Evolutionary conservation across 2,113 vertebrate genomes (phyloP).

Genomic region (Pachyramphus minor): DNA sequence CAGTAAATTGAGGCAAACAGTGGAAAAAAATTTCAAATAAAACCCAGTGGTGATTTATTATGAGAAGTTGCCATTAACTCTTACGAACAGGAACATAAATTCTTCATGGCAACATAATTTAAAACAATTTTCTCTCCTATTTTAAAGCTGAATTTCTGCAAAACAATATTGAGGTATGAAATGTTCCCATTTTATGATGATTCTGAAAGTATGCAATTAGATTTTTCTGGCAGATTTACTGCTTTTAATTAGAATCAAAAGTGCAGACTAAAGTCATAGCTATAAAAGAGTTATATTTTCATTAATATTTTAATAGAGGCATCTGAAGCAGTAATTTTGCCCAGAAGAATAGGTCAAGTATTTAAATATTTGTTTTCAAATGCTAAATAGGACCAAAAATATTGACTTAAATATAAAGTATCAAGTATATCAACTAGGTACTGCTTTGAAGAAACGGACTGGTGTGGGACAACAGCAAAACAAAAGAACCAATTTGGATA

Average conservation of each 20-base stretch:
- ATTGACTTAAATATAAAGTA: not conserved
- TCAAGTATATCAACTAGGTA: not conserved
- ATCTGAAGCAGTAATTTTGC: not conserved
- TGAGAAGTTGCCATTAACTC: not conserved
- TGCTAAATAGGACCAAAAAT: not conserved
- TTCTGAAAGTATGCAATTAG: not conserved
- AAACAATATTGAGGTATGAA: not conserved
- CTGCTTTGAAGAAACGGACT: not conserved
- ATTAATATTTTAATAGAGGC: conserved; percentile 3
- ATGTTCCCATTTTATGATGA: not conserved
- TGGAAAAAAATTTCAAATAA: not conserved
- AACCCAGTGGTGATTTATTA: not conserved
- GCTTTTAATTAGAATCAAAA: conserved; percentile 1
- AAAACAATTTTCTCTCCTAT: not conserved
- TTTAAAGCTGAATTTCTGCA: not conserved
- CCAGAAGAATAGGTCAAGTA: not conserved
- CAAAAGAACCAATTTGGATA: not conserved
- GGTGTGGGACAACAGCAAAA: not conserved
- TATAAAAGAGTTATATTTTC: not conserved
- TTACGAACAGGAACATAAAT: not conserved
- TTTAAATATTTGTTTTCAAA: not conserved
- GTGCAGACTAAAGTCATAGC: not conserved
- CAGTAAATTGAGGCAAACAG: too few species aligned
- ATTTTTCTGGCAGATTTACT: conserved; percentile 19
- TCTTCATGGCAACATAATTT: not conserved